These are phyloP conservation scores for Enteromius fasciolatus DNA, from an alignment of 2,797 vertebrate species.

Conservation along the genomic window DNA sequence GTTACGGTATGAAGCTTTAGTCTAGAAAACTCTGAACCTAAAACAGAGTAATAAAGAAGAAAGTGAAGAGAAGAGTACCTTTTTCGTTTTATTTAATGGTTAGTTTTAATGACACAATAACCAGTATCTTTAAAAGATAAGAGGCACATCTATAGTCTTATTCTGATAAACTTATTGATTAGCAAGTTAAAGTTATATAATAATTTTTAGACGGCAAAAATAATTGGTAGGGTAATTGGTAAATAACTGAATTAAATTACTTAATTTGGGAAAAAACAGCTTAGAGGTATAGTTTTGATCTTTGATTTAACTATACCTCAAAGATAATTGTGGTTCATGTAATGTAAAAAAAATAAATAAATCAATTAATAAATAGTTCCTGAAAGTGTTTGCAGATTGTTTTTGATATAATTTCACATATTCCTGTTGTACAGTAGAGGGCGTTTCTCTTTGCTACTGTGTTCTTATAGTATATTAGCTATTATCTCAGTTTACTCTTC, in stretches of 20 bases:
- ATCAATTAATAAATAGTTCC: background rate
- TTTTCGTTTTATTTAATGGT: background rate
- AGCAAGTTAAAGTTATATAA: background rate
- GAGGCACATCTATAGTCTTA: background rate
- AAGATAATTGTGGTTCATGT: background rate
- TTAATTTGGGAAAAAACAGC: background rate
- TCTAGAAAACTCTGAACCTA: constrained; percentile 49
- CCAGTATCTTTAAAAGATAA: background rate
- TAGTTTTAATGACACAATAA: background rate
- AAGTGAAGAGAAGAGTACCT: constrained; percentile 18
- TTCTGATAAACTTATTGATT: background rate
- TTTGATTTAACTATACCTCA: background rate
- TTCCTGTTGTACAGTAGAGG: constrained; percentile 19
- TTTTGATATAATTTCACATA: background rate
- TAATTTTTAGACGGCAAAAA: background rate
- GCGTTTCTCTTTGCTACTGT: background rate
- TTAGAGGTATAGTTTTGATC: too few relatives aligned
- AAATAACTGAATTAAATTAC: background rate
- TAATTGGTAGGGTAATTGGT: background rate
- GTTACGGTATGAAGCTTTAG: constrained; percentile 69
- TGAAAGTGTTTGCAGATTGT: constrained; percentile 15
- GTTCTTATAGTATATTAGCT: background rate
- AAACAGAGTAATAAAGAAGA: constrained; percentile 55
- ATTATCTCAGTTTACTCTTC: background rate
- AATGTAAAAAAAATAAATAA: background rate